A percentile compares a stretch with the other conserved stretches of the same genome.
These are phyloP conservation scores for Drosophila pseudoobscura DNA, from an alignment of 1,140 invertebrate species.

Conservation along the genomic window DNA sequence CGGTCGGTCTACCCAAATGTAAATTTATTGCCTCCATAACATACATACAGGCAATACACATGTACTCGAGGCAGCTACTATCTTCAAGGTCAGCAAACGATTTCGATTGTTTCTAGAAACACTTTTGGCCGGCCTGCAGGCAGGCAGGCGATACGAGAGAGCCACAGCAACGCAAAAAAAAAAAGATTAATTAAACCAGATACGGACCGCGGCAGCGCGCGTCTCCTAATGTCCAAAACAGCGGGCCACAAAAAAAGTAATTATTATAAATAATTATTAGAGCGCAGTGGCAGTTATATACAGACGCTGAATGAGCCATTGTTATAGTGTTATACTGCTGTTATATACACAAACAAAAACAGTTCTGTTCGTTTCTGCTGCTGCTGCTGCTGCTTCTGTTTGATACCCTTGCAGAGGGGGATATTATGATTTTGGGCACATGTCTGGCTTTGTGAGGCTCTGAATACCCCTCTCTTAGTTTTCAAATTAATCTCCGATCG, in stretches of 20 bases:
- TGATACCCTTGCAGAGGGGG: conserved; percentile 24
- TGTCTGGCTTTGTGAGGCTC: no score
- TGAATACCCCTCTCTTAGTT: no score
- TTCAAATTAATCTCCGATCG: no score
- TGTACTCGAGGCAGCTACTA: not conserved
- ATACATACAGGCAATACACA: not conserved
- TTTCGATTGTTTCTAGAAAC: conserved; percentile 57
- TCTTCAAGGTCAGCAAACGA: conserved; percentile 65
- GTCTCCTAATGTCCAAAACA: conserved; percentile 64
- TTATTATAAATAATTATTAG: conserved; percentile 81
- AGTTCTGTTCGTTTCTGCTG: conserved; percentile 31
- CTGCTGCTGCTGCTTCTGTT: conserved; percentile 24
- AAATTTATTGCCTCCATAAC: conserved; percentile 10
- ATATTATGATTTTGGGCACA: not conserved
- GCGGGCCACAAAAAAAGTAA: conserved; percentile 66
- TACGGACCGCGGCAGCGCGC: conserved; percentile 17
- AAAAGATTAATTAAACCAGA: conserved; percentile 69
- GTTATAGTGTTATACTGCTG: conserved; percentile 33
- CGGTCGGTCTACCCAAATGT: conserved; percentile 19
- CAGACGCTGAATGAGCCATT: conserved; percentile 53
- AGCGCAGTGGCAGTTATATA: conserved; percentile 72
- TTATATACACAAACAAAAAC: conserved; percentile 25
- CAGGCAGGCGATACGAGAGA: conserved; percentile 14
- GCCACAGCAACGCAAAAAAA: conserved; percentile 20
- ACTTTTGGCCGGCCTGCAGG: conserved; percentile 32